These are phyloP conservation scores for Plemyria rubiginata DNA, from an alignment of 2,888 invertebrate species.

Conservation along the genomic window DNA sequence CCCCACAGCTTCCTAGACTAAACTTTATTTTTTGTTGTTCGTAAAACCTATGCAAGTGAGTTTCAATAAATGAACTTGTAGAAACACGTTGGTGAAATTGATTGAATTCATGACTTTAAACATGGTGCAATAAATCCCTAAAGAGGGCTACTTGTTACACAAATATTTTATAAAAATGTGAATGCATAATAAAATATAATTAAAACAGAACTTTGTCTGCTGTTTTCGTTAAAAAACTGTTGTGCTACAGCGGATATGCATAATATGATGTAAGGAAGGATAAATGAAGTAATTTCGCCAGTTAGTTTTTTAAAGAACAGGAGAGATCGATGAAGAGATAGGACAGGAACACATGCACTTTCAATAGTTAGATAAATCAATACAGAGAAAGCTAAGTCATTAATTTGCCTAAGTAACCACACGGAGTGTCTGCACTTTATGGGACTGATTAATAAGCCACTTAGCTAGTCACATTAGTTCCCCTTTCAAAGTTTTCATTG, in stretches of 20 bases:
- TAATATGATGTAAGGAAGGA: no score
- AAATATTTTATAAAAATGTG: no score
- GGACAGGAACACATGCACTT: neutral
- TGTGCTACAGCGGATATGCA: no score
- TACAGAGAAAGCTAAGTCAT: conserved; percentile 20
- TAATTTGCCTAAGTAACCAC: conserved; percentile 33
- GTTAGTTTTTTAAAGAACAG: no score
- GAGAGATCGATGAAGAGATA: neutral
- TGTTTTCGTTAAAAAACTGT: no score
- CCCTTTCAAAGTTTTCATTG: conserved; percentile 30
- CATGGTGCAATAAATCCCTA: no score
- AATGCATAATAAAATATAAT: no score
- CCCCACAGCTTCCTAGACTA: conserved; percentile 46
- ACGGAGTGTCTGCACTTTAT: conserved; percentile 29
- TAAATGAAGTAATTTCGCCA: no score
- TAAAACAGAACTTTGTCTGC: no score
- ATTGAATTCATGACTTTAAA: no score
- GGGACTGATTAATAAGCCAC: conserved; percentile 39
- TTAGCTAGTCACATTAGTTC: conserved; percentile 37
- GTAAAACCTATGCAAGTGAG: neutral
- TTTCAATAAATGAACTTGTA: neutral
- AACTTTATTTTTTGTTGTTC: conserved; percentile 44
- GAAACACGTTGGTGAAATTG: no score
- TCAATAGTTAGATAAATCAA: conserved; percentile 5
- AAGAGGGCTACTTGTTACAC: no score